Conservation (phyloP, 2,888 invertebrate genomes). For the Hypselothyrea guttata region DNA sequence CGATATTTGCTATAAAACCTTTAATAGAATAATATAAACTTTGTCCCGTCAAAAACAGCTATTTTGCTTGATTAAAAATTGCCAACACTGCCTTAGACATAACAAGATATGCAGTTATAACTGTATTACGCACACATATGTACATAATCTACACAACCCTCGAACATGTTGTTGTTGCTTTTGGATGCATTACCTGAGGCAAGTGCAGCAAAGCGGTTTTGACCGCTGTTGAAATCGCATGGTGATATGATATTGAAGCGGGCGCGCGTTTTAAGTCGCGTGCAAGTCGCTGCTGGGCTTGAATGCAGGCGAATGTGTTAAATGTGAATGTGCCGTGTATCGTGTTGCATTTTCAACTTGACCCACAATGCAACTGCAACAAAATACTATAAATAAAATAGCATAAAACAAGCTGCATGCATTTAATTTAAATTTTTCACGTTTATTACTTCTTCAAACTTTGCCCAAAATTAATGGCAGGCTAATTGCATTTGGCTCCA, state of each 20-base stretch:
- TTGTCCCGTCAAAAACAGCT: constrained; percentile 23
- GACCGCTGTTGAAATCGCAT: constrained; percentile 43
- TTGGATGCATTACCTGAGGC: constrained; percentile 33
- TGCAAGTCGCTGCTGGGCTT: constrained; percentile 43
- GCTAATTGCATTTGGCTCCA: constrained; percentile 45
- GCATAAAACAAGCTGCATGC: no score
- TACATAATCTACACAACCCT: constrained; percentile 1
- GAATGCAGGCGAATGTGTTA: constrained; percentile 28
- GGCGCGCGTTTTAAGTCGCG: constrained; percentile 54
- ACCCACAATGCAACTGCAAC: constrained; percentile 58
- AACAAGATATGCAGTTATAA: constrained; percentile 4
- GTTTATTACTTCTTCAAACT: constrained; percentile 16
- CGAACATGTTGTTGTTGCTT: background rate
- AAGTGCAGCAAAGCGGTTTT: constrained; percentile 50
- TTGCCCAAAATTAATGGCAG: constrained; percentile 26
- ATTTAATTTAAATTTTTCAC: no score
- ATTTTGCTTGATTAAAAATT: no score
- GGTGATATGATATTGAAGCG: constrained; percentile 8
- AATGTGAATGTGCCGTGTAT: constrained; percentile 44
- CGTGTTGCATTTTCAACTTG: constrained; percentile 73
- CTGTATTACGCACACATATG: background rate
- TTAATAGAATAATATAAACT: no score
- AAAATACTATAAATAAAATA: constrained; percentile 10
- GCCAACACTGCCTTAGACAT: no score
- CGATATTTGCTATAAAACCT: no score